Percentiles rank a stretch among this genome's conserved stretches.
Conservation (phyloP, 2,888 invertebrate species). For the Synergus japonicus region DNA sequence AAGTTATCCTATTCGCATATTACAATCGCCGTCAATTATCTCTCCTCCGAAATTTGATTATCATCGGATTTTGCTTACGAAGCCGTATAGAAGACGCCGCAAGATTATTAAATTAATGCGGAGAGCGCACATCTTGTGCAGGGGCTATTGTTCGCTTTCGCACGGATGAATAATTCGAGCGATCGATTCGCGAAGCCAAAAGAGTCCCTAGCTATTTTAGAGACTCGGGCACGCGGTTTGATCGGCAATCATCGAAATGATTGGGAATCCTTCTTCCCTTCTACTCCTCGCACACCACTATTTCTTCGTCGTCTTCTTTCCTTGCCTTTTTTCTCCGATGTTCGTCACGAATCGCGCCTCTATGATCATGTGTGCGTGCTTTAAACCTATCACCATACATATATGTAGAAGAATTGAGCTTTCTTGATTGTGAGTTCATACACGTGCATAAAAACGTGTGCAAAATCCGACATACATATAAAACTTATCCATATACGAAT, state of each 20-base stretch:
- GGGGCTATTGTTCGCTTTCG: constrained; percentile 45
- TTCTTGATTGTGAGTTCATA: constrained; percentile 3
- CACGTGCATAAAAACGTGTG: constrained; percentile 42
- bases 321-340: background rate
- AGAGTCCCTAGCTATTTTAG: constrained; percentile 42
- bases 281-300: constrained; percentile 17
- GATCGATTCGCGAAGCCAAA: constrained; percentile 49
- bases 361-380: constrained; percentile 11
- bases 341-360: constrained; percentile 42
- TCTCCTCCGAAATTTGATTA: background rate
- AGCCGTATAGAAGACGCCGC: constrained; percentile 11
- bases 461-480: constrained; percentile 43
- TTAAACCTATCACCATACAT: constrained; percentile 27
- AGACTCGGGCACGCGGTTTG: constrained; percentile 38
- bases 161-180: constrained; percentile 47
- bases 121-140: constrained; percentile 46
- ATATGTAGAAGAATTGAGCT: constrained; percentile 35
- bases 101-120: constrained; percentile 33
- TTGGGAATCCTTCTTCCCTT: constrained; percentile 41
- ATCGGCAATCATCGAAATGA: constrained; percentile 47
- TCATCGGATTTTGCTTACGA: constrained; percentile 15
- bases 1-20: no score
- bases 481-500: constrained; percentile 45
- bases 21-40: no score
- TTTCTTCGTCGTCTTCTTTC: constrained; percentile 5